Percentiles rank a stretch among this genome's conserved stretches.
Conservation (phyloP, 2,113 vertebrate species). For the Nothoprocta perdicaria region DNA sequence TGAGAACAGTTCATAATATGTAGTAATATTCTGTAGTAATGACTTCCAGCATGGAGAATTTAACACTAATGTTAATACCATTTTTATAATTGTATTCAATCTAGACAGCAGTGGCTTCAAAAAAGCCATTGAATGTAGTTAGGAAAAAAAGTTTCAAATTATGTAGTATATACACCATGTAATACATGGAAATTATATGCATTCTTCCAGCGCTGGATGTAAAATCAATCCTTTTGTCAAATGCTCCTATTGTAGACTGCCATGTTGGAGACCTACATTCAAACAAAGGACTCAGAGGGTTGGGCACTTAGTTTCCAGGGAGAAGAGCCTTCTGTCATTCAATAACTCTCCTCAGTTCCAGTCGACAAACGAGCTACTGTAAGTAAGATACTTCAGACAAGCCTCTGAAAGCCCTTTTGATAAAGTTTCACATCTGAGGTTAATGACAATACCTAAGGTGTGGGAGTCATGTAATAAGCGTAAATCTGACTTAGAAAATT, state of each 20-base stretch:
- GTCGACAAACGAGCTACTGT: neutral
- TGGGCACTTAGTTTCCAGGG: slow-evolving; percentile 61
- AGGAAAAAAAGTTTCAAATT: slow-evolving; percentile 37
- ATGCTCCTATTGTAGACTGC: slow-evolving; percentile 58
- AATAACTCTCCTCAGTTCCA: neutral
- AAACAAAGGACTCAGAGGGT: slow-evolving; percentile 36
- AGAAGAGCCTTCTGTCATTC: slow-evolving; percentile 39
- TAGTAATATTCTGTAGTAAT: neutral
- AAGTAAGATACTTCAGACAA: slow-evolving; percentile 30
- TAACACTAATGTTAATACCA: neutral
- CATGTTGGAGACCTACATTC: slow-evolving; percentile 65
- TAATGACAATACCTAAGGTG: slow-evolving; percentile 66
- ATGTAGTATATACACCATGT: slow-evolving; percentile 23
- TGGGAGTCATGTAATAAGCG: slow-evolving; percentile 63
- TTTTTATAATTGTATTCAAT: neutral
- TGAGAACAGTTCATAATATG: neutral
- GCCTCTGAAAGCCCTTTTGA: slow-evolving; percentile 54
- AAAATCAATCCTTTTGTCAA: slow-evolving; percentile 69
- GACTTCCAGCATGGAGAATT: neutral
- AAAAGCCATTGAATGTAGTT: slow-evolving; percentile 8
- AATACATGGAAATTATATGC: slow-evolving; percentile 72
- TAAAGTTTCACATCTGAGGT: slow-evolving; percentile 50
- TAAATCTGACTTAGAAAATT: slow-evolving; percentile 72
- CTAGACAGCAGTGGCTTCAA: slow-evolving; percentile 30
- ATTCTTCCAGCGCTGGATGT: slow-evolving; percentile 52